These are phyloP conservation scores for Idaea straminata DNA, from an alignment of 2,888 invertebrate genomes.

Conservation along the genomic window DNA sequence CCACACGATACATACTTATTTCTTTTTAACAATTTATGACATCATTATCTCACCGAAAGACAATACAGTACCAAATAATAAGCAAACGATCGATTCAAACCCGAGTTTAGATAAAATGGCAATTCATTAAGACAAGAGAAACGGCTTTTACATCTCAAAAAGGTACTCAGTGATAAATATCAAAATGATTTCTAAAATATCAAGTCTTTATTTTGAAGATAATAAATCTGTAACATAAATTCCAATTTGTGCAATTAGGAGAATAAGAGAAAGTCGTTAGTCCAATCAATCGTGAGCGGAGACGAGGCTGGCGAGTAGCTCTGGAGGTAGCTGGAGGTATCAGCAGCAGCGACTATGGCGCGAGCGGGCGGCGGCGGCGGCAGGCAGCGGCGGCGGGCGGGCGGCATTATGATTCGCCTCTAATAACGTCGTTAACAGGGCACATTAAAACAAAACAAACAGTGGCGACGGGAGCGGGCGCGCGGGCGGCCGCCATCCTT, in stretches of 20 bases:
- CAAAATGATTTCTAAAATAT: not conserved
- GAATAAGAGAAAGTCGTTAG: conserved; percentile 73
- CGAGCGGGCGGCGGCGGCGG: conserved; percentile 25
- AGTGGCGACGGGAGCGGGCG: conserved; percentile 58
- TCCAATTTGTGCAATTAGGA: conserved; percentile 70
- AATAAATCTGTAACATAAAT: conserved; percentile 41
- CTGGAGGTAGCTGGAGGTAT: not conserved
- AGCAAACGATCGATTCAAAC: not conserved
- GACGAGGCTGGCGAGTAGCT: not conserved
- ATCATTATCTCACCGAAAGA: conserved; percentile 5
- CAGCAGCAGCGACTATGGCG: conserved; percentile 1
- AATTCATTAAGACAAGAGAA: not conserved
- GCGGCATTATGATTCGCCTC: conserved; percentile 68
- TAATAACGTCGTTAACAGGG: conserved; percentile 79
- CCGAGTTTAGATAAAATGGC: not conserved
- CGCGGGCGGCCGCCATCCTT: conserved; percentile 75
- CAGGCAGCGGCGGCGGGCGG: conserved; percentile 28
- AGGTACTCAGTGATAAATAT: not conserved
- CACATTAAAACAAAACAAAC: conserved; percentile 80
- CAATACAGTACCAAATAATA: not conserved
- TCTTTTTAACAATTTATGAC: not conserved
- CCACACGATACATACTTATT: no score
- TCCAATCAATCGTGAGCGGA: conserved; percentile 57
- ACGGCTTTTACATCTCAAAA: not conserved
- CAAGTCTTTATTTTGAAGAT: conserved; percentile 29